A percentile compares a stretch with the other conserved stretches of the same genome.
Evolutionary conservation across 2,797 vertebrate species (phyloP).

Genomic region (Emys orbicularis): DNA sequence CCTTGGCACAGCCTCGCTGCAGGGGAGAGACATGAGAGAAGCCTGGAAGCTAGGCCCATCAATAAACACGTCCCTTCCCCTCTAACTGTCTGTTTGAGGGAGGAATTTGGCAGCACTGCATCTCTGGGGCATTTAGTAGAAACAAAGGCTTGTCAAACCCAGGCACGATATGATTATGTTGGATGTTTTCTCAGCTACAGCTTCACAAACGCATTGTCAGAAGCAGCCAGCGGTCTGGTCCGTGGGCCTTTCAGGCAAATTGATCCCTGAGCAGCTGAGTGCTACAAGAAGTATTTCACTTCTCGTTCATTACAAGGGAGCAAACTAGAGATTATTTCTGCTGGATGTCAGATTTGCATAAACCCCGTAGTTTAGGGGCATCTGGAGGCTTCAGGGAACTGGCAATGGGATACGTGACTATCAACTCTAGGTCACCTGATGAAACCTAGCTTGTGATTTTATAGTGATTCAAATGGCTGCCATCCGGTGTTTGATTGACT

Average conservation of each 20-base stretch:
- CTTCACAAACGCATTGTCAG: background rate
- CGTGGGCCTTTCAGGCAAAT: background rate
- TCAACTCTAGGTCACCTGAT: background rate
- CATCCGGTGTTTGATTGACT: background rate
- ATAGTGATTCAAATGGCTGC: background rate
- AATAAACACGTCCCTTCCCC: rapidly evolving
- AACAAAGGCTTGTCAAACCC: background rate
- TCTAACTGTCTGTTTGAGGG: background rate
- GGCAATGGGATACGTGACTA: background rate
- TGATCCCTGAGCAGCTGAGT: background rate
- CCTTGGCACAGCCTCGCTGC: background rate
- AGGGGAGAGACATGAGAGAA: background rate
- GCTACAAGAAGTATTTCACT: background rate
- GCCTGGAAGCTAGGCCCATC: background rate
- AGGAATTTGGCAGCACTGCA: background rate
- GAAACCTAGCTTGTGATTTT: background rate
- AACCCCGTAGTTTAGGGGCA: background rate
- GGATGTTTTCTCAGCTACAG: background rate
- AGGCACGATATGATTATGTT: background rate
- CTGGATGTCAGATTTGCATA: background rate
- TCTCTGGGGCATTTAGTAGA: background rate
- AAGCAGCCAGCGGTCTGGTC: background rate
- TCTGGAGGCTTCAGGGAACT: background rate
- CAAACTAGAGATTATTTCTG: background rate
- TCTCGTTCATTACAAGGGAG: background rate